phyloP scores from a whole-genome alignment of 2,888 invertebrate genomes.

The Sesia apiformis region DNA sequence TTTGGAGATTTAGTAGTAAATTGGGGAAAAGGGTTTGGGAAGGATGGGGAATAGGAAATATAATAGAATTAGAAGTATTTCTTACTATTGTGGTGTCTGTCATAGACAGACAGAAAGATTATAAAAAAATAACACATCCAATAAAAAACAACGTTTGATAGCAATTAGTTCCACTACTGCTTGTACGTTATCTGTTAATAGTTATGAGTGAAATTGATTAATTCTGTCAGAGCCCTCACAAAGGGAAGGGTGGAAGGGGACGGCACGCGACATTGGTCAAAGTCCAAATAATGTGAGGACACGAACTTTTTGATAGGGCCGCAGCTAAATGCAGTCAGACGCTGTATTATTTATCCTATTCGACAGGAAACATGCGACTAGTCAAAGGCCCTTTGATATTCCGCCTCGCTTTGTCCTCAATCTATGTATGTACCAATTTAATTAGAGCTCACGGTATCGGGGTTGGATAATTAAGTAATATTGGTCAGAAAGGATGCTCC shows the following conservation, averaged over 20 bases:
- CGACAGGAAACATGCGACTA: constrained; percentile 31
- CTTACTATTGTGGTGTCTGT: too few species aligned
- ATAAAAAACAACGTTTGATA: too few species aligned
- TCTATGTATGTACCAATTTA: constrained; percentile 13
- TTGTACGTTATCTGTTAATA: constrained; percentile 10
- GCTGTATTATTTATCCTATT: constrained; percentile 32
- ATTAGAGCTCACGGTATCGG: constrained; percentile 13
- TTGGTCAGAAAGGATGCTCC: too few species aligned
- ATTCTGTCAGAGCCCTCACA: constrained; percentile 18
- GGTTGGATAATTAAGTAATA: too few species aligned
- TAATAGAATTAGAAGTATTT: too few species aligned
- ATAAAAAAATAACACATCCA: too few species aligned
- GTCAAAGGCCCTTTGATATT: constrained; percentile 49
- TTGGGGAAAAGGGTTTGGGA: too few species aligned
- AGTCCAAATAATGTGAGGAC: constrained; percentile 28
- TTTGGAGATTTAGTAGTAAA: too few species aligned
- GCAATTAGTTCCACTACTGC: not conserved
- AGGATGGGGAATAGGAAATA: too few species aligned
- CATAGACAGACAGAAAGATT: too few species aligned
- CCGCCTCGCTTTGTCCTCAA: constrained; percentile 19
- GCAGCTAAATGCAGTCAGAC: constrained; percentile 30
- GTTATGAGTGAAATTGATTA: constrained; percentile 46
- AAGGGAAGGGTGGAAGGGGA: constrained; percentile 6
- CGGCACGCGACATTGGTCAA: constrained; percentile 47
- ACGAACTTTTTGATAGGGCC: constrained; percentile 48